A percentile compares a stretch with the other conserved stretches of the same genome.
Conservation (phyloP, 2,113 vertebrate species). For the Sinocyclocheilus maitianheensis region DNA sequence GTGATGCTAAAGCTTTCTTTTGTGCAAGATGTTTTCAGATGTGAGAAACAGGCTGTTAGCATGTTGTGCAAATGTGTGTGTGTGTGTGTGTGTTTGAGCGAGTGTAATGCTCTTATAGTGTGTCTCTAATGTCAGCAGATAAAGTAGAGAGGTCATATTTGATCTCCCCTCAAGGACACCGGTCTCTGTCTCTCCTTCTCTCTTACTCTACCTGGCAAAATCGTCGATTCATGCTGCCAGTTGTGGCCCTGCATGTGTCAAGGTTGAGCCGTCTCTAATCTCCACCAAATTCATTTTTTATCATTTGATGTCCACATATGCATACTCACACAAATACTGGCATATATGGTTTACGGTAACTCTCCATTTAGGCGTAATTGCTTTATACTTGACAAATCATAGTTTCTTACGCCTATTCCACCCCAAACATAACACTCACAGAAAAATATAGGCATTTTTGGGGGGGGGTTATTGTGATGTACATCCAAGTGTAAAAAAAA, state of each 20-base stretch:
- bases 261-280: slow-evolving; percentile 18
- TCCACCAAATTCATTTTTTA: background rate
- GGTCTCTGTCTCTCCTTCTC: slow-evolving; percentile 17
- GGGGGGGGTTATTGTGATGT: too few species aligned
- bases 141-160: slow-evolving; percentile 33
- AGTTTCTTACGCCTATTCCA: too few species aligned
- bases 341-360: too few species aligned
- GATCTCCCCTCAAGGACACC: slow-evolving; percentile 52
- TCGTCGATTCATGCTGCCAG: slow-evolving; percentile 14
- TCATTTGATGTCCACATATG: background rate
- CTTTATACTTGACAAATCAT: too few species aligned
- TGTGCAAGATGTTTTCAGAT: slow-evolving; percentile 24
- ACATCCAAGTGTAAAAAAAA: too few species aligned
- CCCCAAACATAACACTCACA: background rate
- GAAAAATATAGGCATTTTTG: background rate
- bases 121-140: slow-evolving; percentile 27
- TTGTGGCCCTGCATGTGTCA: slow-evolving; percentile 8
- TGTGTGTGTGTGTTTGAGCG: slow-evolving; percentile 1
- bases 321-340: background rate
- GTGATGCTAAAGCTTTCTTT: background rate
- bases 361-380: background rate
- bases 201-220: background rate
- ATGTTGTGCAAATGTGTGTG: background rate
- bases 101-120: background rate
- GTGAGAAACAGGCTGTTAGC: slow-evolving; percentile 19